Percentiles rank a stretch among this genome's conserved stretches.
These are phyloP conservation scores for Eulemur coronatus DNA, from an alignment of 2,797 vertebrate species.

Conservation along the genomic window DNA sequence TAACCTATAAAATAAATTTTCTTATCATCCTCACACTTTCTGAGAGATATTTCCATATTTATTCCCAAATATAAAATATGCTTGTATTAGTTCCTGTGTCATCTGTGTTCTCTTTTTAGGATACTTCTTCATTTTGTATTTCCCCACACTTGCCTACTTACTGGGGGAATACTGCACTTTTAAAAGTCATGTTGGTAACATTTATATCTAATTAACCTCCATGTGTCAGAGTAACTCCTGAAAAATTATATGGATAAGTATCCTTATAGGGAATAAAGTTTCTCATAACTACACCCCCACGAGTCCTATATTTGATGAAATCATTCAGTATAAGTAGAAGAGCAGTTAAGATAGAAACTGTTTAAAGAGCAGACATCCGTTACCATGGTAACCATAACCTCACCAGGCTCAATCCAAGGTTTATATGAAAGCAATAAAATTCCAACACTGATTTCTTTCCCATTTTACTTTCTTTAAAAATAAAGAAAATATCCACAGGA, in stretches of 20 bases:
- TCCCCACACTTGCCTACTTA: not conserved
- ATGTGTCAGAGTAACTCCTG: not conserved
- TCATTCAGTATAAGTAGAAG: constrained; percentile 48
- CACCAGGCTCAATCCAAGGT: not conserved
- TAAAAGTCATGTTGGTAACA: constrained; percentile 21
- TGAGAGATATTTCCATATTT: not conserved
- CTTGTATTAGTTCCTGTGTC: not conserved
- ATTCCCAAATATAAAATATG: not conserved
- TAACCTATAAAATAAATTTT: not conserved
- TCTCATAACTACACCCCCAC: constrained; percentile 15
- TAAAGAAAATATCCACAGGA: not conserved
- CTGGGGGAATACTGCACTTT: not conserved
- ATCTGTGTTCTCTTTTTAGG: not conserved
- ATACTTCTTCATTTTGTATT: not conserved
- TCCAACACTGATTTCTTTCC: constrained; percentile 4
- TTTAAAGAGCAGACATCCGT: constrained; percentile 56
- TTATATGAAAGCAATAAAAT: constrained; percentile 48
- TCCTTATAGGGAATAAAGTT: not conserved
- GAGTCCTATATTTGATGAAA: constrained; percentile 54
- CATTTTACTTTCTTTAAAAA: constrained; percentile 10
- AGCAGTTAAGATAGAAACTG: constrained; percentile 43
- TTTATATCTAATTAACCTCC: constrained; percentile 48
- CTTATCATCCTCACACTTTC: not conserved
- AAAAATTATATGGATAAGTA: constrained; percentile 14
- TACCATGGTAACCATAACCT: constrained; percentile 61